Base-by-base conservation (phyloP, 92 coral and sea anemone genomes). In the Epizoanthus scotinus region DNA sequence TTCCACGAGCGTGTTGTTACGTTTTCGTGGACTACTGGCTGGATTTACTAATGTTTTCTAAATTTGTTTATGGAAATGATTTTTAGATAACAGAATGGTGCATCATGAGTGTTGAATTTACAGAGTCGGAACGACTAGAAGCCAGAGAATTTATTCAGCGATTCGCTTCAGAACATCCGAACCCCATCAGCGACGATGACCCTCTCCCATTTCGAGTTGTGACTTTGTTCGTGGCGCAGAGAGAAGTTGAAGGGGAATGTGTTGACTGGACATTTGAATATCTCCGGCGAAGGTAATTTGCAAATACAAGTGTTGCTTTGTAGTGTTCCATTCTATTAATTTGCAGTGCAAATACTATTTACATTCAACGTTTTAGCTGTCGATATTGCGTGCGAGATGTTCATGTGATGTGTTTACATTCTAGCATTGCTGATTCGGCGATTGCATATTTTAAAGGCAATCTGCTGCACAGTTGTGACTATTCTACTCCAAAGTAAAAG, bases 211-310 rank as follows among this genome's bases (percentile, higher is more conserved):
- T 84, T 21, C 89, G 94, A 70, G 90, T 90, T 13, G 84, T 67
- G 42, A 86, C 94, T 31, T 66, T 84, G 20, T 70, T 64, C 42
- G 86, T 90, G 60, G 81, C 90, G 40, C 73, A 68, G 47, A 86
- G 78, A 36, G 99, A 96, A 72, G n/a, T 96, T 0, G 81, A 85
- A 58, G 99, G 98, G 20, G 90, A 94, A 60, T 84, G 93, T 65
- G 88, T 91, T 24, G 93, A 85, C 17, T 91, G 94, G 91, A 82
- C 90, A 36, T 71, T 89, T 42, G 92, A 93, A 75, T 96, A 90
- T 86, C 87, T 93, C 29, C 79, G 79, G 4, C 87, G 82, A 73
- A 87, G 98, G 99, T 91, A 79, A 70, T 82, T 55, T 12, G 6
- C 52, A 47, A 34, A 6, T 22, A 7, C 12, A n/a, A 56, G 22